Base-by-base conservation (phyloP, 1,140 invertebrate genomes). In the Luehdorfia chinensis region DNA sequence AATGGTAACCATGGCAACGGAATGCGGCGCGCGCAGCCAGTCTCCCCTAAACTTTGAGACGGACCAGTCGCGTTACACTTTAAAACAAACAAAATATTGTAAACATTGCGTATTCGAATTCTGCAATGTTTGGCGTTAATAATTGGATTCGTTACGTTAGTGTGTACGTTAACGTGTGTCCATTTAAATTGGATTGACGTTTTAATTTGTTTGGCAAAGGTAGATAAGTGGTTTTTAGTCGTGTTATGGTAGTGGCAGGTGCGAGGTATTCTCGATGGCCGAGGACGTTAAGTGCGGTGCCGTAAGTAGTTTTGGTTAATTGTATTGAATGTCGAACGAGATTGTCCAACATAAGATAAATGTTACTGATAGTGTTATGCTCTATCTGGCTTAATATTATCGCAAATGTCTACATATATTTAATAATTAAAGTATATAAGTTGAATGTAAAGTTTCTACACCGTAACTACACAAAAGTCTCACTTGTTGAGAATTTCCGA, bases 11-110 rank as follows among this genome's bases (percentile, higher is more conserved):
- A 76, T 76, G 54, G 61, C n/a, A 65, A 79, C 73, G 51, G 28
- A 33, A 23, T 16, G 36, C 67, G 66, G 75, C 75, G 75, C 75
- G 75, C 73, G 75, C 75, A 77, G 19, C 67, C 74, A 79, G 75
- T 79, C 59, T 36, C 49, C 39, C 33, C 63, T 54, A 56, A 62
- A 48, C 66, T 32, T 39, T 56, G 55, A 37, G 31, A 23, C 46
- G 33, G 55, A 54, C 48, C 50, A 62, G 69, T 53, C 73, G 75
- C 56, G 58, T 70, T 50, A 14, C 5, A 6, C 34, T 54, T 15
- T 30, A 18, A 39, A 55, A 52, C 60, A 64, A 66, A 74, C 64
- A 71, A 59, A n/a, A 52, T 61, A 36, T 28, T 57, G 58, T 66
- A 64, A 68, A 72, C 66, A 67, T 55, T 56, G 13, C 12, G 12